These are phyloP conservation scores for Miniopterus natalensis DNA, from an alignment of 2,113 vertebrate genomes.

Conservation along the genomic window DNA sequence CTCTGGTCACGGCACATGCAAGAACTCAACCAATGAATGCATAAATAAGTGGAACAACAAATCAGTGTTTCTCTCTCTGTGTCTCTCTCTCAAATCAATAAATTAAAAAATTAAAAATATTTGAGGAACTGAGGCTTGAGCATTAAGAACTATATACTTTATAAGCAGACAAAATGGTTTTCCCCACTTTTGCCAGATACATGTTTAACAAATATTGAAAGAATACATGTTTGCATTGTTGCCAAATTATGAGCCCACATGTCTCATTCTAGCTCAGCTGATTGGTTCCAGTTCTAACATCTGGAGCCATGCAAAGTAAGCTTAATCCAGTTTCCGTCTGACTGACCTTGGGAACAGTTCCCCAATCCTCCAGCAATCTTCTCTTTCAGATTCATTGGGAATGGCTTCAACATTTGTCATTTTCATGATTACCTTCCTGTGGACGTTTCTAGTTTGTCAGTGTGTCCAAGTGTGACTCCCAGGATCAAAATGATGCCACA, in stretches of 20 bases:
- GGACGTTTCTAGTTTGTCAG: background rate
- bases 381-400: background rate
- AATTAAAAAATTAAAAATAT: background rate
- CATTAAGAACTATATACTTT: constrained; percentile 42
- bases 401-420: background rate
- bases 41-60: no score
- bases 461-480: background rate
- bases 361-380: background rate
- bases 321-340: constrained; percentile 20
- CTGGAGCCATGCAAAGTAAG: constrained; percentile 26
- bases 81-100: no score
- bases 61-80: no score
- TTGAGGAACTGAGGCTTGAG: background rate
- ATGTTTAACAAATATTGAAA: constrained; percentile 47
- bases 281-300: constrained; percentile 54
- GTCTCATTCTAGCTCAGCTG: constrained; percentile 16
- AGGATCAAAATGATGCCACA: background rate
- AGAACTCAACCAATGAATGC: no score
- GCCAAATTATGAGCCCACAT: background rate
- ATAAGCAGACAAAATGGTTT: constrained; percentile 27
- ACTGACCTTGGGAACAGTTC: constrained; percentile 53
- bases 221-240: background rate
- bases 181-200: constrained; percentile 1
- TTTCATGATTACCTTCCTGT: background rate
- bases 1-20: no score